Conservation (phyloP, 1,140 invertebrate genomes). For the Zaprionus africanus region DNA sequence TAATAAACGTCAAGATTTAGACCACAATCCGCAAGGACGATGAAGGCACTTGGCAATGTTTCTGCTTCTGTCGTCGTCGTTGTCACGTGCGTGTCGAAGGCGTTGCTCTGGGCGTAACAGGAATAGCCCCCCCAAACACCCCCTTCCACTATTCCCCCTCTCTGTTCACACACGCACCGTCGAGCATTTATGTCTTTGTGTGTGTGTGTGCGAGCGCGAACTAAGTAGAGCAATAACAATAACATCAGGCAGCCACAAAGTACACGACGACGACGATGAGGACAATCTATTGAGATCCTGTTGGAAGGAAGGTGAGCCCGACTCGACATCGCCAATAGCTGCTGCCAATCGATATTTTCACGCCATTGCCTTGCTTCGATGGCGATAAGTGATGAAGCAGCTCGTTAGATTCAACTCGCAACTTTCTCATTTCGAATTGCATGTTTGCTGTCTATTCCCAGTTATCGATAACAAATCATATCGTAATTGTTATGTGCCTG, state of each 20-base stretch:
- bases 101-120: conserved; percentile 21
- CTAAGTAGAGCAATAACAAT: conserved; percentile 26
- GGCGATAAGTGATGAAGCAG: not conserved
- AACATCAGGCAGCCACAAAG: conserved; percentile 10
- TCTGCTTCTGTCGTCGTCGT: conserved; percentile 23
- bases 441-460: not conserved
- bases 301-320: not conserved
- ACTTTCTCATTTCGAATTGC: not conserved
- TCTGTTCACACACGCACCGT: not conserved
- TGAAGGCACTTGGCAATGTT: conserved; percentile 16
- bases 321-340: not conserved
- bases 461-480: not conserved
- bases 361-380: not conserved
- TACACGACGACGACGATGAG: not conserved
- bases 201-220: conserved; percentile 8
- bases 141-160: not conserved
- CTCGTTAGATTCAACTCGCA: not conserved
- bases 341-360: not conserved
- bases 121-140: not conserved
- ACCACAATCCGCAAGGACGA: conserved; percentile 46
- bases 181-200: conserved; percentile 16
- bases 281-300: conserved; percentile 1
- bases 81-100: conserved; percentile 49
- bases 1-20: conserved; percentile 76
- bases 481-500: too few relatives aligned